Base-by-base conservation (phyloP, 2,113 vertebrate genomes). In the Labeo catla region DNA sequence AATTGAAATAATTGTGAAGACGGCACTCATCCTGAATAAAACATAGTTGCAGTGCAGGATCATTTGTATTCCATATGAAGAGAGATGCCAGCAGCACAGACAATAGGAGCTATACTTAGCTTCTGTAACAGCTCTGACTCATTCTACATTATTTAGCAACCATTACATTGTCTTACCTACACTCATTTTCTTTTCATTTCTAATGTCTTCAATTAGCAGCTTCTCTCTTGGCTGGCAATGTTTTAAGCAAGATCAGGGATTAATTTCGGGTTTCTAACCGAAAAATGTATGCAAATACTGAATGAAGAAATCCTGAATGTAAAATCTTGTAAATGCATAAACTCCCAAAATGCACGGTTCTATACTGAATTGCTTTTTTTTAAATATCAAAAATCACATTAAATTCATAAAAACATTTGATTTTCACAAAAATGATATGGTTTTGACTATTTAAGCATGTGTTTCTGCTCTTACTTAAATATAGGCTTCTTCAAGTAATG, bases 81-180 rank as follows among this genome's bases (percentile, higher is more conserved):
- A 43, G 57, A 45, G 7, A n/a, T 76, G n/a, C 73, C 12, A 81
- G 61, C 23, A 76, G 43, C 12, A 65, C 19, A 47, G 43, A 65
- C 79, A 66, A 49, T 28, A 34, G 39, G 15, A 36, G n/a, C 63
- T 65, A 45, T 61, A 43, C 54, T 80, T 45, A 43, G 54, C 54
- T 61, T 61, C 19, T 59, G 10, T 36, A 68, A 82, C 15, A 82
- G 43, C 45, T 82, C 63, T 82, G 80, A 82, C 61, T 82, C 80
- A 82, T 52, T 68, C 45, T 45, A 50, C 45, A 50, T 66, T 68
- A 82, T 15, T 82, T 82, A 34, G 63, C 23, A 47, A 63, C 36
- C 9, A 80, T 80, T 63, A 45, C 57, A 80, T 4, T 76, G 78
- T 81, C 59, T 81, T 65, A 81, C 16, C 43, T 65, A 49, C n/a